Evolutionary conservation across 1,140 invertebrate genomes (phyloP), one percentile per base, ranked within the genome.

Genomic region (Drosophila obscura): DNA sequence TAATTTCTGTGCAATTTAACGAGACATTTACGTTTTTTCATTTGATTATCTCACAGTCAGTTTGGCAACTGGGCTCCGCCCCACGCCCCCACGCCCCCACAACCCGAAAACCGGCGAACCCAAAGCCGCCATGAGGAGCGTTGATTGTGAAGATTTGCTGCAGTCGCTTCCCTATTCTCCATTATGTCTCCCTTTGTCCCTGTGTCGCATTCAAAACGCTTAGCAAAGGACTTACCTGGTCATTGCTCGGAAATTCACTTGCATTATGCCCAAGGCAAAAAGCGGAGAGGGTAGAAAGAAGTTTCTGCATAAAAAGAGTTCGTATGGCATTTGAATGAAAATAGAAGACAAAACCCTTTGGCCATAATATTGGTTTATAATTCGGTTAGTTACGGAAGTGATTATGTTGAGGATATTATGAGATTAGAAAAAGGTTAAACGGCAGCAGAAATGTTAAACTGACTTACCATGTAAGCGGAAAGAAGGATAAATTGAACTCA

Each of bases 1-100:
- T 85, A 90, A 90, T 90, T 90, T 90, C 73, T 90, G 87, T 77
- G 82, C 87, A 90, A 90, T 90, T 90, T 90, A 90, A 90, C 87
- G 87, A 90, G 87, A 90, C 87, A 90, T 90, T 90, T 90, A 90
- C 87, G 81, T 90, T 90, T 90, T 90, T 90, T 85, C 82, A 90
- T 90, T 90, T 90, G 87, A 90, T 90, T 90, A 90, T 90, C 85
- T 82, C 75, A 79, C 83, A 87, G 79, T 88, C 83, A 82, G 78
- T 88, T 87, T 79, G 78, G 82, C 63, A 87, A 82, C 58, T 61
- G 64, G 60, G 62, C 59, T 51, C 62, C 61, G 41, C 45, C 31
- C 39, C 55, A 2, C 45, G 8, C 41, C 28, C n/a, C 31, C 22
- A 22, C 44, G 15, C 53, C 41, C 28, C 58, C 6, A 35, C 48